phyloP scores from a whole-genome alignment of 1,140 invertebrate genomes.

The Phenacoccus solenopsis region DNA sequence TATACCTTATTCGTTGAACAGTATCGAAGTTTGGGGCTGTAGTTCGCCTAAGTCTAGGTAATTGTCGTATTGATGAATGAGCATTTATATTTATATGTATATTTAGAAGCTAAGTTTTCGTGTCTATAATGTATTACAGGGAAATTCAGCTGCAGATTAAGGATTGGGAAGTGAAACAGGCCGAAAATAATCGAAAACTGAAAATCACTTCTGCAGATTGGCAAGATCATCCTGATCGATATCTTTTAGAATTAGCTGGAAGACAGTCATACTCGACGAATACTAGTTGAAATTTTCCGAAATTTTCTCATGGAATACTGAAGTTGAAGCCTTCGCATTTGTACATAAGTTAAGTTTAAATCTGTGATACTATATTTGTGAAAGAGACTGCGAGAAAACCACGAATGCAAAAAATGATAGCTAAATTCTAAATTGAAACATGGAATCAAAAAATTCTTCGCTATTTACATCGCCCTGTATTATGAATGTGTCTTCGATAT shows the following conservation, averaged over 20 bases:
- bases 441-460: too few species aligned
- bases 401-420: too few species aligned
- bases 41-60: conserved; percentile 49
- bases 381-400: too few species aligned
- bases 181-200: conserved; percentile 61
- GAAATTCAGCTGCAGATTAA: conserved; percentile 76
- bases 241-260: conserved; percentile 71
- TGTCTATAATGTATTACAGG: conserved; percentile 31
- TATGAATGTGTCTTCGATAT: too few species aligned
- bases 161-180: conserved; percentile 79
- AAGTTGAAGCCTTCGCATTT: too few species aligned
- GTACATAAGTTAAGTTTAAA: too few species aligned
- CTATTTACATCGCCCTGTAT: too few species aligned
- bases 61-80: conserved; percentile 6
- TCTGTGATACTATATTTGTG: too few species aligned
- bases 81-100: too few species aligned
- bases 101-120: not conserved
- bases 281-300: not conserved
- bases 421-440: too few species aligned
- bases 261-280: conserved; percentile 47
- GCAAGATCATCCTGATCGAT: conserved; percentile 83
- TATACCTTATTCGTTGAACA: conserved; percentile 41
- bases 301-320: too few species aligned
- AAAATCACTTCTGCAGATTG: conserved; percentile 73
- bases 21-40: conserved; percentile 69